These are phyloP conservation scores for Ips nitidus DNA, from an alignment of 1,140 invertebrate genomes.

Conservation along the genomic window DNA sequence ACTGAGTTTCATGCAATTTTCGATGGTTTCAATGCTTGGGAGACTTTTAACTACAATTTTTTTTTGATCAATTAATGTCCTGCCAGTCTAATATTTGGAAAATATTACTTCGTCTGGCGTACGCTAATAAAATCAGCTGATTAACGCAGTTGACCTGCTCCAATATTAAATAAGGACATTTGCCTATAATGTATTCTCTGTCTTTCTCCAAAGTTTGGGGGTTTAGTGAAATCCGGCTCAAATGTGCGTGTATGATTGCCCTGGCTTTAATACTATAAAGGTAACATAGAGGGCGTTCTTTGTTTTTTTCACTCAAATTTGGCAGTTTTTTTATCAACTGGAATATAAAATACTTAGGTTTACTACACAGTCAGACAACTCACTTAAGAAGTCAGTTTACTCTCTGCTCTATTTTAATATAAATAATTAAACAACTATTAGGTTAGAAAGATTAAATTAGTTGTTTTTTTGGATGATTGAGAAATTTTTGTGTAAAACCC, in stretches of 20 bases:
- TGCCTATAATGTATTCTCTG: slow-evolving; percentile 84
- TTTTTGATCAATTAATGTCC: slow-evolving; percentile 11
- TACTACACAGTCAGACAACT: too few relatives aligned
- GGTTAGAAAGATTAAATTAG: too few relatives aligned
- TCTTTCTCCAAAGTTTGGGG: slow-evolving; percentile 81
- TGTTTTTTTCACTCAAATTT: slow-evolving; percentile 93
- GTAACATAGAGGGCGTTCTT: slow-evolving; percentile 89
- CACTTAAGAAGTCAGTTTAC: too few relatives aligned
- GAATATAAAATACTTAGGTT: slow-evolving; percentile 37
- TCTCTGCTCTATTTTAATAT: too few relatives aligned
- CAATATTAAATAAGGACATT: slow-evolving; percentile 94
- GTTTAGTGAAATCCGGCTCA: slow-evolving; percentile 80
- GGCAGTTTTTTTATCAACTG: slow-evolving; percentile 88
- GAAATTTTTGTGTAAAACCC: too few relatives aligned
- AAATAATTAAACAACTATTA: slow-evolving; percentile 1
- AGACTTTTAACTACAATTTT: slow-evolving; percentile 67
- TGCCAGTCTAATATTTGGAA: slow-evolving; percentile 16
- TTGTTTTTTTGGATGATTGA: too few relatives aligned
- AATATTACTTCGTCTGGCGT: slow-evolving; percentile 79
- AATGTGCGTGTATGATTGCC: slow-evolving; percentile 91
- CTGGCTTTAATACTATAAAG: slow-evolving; percentile 97
- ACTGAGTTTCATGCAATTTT: slow-evolving; percentile 95
- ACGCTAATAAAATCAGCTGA: slow-evolving; percentile 89
- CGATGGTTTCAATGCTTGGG: slow-evolving; percentile 92
- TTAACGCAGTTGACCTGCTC: slow-evolving; percentile 97